phyloP scores from a whole-genome alignment of 2,797 vertebrate genomes.

The Tauraco hartlaubi region DNA sequence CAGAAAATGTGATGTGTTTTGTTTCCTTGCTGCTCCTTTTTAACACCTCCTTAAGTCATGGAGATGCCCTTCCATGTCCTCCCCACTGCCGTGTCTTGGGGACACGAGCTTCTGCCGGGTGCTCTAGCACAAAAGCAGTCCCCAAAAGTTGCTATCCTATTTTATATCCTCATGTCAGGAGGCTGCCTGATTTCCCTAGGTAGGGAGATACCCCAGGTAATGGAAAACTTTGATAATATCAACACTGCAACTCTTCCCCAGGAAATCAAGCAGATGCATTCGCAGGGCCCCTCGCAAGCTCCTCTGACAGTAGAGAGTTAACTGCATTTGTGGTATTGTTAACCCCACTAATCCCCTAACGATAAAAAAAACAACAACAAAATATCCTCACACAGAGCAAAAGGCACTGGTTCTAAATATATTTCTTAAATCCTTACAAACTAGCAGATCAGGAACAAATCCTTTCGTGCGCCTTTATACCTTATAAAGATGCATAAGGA shows the following conservation, averaged over 20 bases:
- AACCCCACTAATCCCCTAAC: neutral
- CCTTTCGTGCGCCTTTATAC: neutral
- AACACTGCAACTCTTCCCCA: neutral
- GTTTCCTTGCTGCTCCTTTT: neutral
- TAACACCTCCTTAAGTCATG: neutral
- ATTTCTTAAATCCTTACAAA: neutral
- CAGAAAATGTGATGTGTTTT: neutral
- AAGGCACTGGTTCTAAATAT: neutral
- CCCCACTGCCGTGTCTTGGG: fast-evolving
- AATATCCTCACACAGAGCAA: neutral
- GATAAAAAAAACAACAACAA: neutral
- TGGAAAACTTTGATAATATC: neutral
- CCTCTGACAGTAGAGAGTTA: neutral
- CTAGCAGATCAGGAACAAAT: neutral
- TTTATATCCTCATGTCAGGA: neutral
- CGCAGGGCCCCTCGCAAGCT: neutral
- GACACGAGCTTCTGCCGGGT: fast-evolving
- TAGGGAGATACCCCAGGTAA: neutral
- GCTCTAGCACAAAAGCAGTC: neutral
- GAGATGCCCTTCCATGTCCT: fast-evolving
- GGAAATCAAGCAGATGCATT: neutral
- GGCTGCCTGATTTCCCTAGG: neutral
- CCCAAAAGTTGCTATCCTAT: neutral
- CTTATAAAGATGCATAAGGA: neutral
- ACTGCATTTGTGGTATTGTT: neutral